Evolutionary conservation across 2,888 invertebrate species (phyloP), one percentile per base, ranked within the genome.

Genomic region (Nemurella pictetii): DNA sequence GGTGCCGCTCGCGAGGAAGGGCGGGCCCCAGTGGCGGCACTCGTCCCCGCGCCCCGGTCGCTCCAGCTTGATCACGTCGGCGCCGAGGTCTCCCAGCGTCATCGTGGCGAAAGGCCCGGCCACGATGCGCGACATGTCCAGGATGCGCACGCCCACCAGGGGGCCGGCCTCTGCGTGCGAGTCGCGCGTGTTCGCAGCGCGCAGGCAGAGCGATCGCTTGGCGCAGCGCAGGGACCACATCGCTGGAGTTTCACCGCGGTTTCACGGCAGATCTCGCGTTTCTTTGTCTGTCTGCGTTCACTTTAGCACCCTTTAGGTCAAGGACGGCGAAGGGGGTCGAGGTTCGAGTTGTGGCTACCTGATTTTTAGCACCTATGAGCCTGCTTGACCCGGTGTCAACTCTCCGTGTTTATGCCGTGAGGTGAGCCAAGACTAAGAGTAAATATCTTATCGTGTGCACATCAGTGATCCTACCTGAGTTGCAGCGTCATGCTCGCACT

Each of bases 41-140:
- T 99, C 98, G 90, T 99, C 99, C 0, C 96, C 97, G 0, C 91
- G 91, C 0, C 92, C 94, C 0, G 97, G 95, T 87, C 94, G 94
- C 90, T 99, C 99, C 73, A 99, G 94, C 93, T 99, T 98, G 81
- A 97, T 94, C 0, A 99, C 93, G 89, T 98, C 97, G 0, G 98
- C 98, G 0, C 98, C 98, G 86, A 98, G 91, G 91, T 99, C 98
- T 0, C 96, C 96, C 28, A 99, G 91, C 84, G 97, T 93, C 98
- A 98, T 98, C 0, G 98, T 96, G 89, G 98, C 98, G 89, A 95
- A 96, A 0, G 99, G 99, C 0, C 99, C 99, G 27, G 99, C 98
- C 1, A 98, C 93, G 74, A 99, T 95, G 88, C 98, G 92, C 5
- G 96, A 95, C 86, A 97, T 90, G 91, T 97, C 97, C 86, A 97